These are phyloP conservation scores for Tachina grossa DNA, from an alignment of 2,888 invertebrate species.

Conservation along the genomic window DNA sequence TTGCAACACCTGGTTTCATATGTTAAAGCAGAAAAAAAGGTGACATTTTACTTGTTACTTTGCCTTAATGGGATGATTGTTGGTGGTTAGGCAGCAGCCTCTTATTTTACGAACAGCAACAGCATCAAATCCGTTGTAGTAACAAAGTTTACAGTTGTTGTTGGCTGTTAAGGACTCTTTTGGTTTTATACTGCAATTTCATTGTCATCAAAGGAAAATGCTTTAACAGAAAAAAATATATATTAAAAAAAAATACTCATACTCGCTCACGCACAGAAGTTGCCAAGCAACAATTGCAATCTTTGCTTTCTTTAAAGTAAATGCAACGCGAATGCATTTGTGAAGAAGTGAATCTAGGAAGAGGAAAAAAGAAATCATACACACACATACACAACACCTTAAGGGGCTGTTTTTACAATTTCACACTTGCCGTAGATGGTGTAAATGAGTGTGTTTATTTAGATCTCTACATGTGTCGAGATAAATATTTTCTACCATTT, in stretches of 20 bases:
- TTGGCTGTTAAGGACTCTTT: conserved; percentile 62
- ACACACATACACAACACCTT: conserved; percentile 28
- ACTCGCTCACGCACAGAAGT: conserved; percentile 41
- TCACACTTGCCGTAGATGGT: conserved; percentile 55
- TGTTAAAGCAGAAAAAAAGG: conserved; percentile 2
- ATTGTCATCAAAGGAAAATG: conserved; percentile 59
- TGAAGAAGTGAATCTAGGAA: neutral
- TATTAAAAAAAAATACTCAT: neutral
- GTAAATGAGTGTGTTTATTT: conserved; percentile 21
- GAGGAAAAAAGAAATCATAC: neutral
- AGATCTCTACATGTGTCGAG: conserved; percentile 16
- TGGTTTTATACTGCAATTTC: conserved; percentile 54
- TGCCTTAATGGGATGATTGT: conserved; percentile 23
- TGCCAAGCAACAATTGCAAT: conserved; percentile 58
- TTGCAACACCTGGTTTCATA: conserved; percentile 59
- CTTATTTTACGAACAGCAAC: conserved; percentile 3
- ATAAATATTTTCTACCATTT: conserved; percentile 32
- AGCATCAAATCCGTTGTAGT: conserved; percentile 6
- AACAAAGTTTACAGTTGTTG: conserved; percentile 58
- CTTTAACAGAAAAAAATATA: conserved; percentile 11
- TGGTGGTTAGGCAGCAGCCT: conserved; percentile 31
- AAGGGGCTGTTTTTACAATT: conserved; percentile 57
- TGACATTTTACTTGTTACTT: conserved; percentile 58
- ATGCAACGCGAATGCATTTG: conserved; percentile 27
- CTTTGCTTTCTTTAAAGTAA: conserved; percentile 1